phyloP scores from a whole-genome alignment of 2,888 invertebrate species.

The Mycogona germanica region DNA sequence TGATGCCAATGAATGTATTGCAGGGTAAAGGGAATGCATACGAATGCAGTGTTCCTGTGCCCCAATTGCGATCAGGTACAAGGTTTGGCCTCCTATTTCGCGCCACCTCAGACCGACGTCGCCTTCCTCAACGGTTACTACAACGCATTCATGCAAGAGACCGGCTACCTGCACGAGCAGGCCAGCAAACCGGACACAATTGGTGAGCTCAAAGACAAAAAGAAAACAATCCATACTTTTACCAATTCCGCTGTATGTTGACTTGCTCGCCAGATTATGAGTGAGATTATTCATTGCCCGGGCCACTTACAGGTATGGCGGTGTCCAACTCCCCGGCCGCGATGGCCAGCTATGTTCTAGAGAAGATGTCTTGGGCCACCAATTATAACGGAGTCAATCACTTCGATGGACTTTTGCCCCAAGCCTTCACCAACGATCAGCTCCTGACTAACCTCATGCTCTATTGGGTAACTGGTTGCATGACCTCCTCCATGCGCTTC shows the following conservation, averaged over 20 bases:
- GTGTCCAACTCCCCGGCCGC: conserved; percentile 68
- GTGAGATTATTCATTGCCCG: neutral
- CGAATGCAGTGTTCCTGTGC: conserved; percentile 46
- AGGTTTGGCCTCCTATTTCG: conserved; percentile 26
- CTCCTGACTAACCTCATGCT: conserved; percentile 65
- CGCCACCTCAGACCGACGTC: conserved; percentile 27
- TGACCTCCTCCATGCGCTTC: conserved; percentile 18
- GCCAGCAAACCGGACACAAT: conserved; percentile 80
- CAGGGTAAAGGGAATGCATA: conserved; percentile 46
- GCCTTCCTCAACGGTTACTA: no score
- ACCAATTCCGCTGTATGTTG: neutral
- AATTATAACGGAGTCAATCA: conserved; percentile 40
- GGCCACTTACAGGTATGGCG: conserved; percentile 44
- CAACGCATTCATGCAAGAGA: conserved; percentile 36
- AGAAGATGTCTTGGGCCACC: conserved; percentile 74
- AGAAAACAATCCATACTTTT: no score
- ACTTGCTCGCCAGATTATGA: no score
- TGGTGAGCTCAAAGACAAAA: conserved; percentile 46
- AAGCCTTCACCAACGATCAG: conserved; percentile 53
- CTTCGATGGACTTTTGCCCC: conserved; percentile 50
- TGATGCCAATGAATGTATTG: no score
- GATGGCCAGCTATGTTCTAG: conserved; percentile 76
- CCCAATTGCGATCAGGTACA: conserved; percentile 28
- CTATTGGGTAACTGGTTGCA: conserved; percentile 54
- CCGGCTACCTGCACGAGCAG: conserved; percentile 56